Conservation (phyloP, 2,113 vertebrate species). For the Elgaria multicarinata region DNA sequence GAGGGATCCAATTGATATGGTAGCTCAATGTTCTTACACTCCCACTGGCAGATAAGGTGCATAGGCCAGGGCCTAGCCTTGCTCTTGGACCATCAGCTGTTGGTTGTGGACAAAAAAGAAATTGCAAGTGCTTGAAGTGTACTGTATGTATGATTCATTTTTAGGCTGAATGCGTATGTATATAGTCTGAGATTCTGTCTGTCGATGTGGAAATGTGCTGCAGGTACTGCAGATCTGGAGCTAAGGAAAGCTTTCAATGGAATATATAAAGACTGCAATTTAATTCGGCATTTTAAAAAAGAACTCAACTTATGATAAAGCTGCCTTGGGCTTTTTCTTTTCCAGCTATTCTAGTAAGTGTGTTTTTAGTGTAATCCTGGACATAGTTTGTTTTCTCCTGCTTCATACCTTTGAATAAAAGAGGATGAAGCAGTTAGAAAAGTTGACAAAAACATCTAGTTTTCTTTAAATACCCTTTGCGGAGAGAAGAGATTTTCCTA, state of each 20-base stretch:
- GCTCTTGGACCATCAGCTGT: not conserved
- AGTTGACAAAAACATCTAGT: not conserved
- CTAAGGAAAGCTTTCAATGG: not conserved
- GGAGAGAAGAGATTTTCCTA: not conserved
- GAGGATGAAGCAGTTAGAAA: not conserved
- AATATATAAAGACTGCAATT: not conserved
- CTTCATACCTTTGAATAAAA: accelerated
- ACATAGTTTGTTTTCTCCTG: not conserved
- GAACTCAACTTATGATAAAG: not conserved
- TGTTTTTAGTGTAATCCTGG: not conserved
- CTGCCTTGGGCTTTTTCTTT: accelerated
- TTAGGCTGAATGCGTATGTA: not conserved
- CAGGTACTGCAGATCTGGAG: not conserved
- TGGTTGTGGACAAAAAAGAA: too few species aligned
- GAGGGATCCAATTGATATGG: not conserved
- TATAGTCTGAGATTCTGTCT: not conserved
- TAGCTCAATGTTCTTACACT: not conserved
- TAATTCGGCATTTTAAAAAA: not conserved
- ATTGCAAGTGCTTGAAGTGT: not conserved
- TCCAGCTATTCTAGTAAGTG: not conserved
- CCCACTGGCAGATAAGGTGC: not conserved
- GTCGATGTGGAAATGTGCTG: not conserved
- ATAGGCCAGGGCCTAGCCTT: not conserved
- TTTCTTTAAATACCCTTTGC: conserved; percentile 2
- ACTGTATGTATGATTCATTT: not conserved